Evolutionary conservation across 2,888 invertebrate genomes (phyloP), one percentile per base, ranked within the genome.

Genomic region (Pseudococcus jackbeardsleyi): DNA sequence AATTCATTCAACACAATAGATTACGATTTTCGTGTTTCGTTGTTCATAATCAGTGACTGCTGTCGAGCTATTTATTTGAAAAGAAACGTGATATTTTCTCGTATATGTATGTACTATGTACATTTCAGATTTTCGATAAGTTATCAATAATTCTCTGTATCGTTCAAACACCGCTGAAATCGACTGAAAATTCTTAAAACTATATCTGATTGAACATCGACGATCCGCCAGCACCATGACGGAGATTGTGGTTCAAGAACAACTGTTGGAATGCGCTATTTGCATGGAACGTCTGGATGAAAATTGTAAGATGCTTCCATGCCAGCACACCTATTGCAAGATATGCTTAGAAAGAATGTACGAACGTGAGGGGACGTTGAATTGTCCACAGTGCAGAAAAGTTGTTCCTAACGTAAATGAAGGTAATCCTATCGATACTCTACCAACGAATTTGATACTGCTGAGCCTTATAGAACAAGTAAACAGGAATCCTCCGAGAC

Each of bases 261-360:
- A 82, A 33, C n/a, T 82, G 39, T 88, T 88, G 19, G 88, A 88
- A 39, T 88, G 88, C 26, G 50, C 59, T 17, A 79, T 88, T 33
- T 88, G 88, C n/a, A 15, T 88, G 0, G 88, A 88, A 59, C 33
- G 9, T 7, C 42, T 88, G 50, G 42, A 88, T 19, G 88, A 88
- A 26, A 82, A 79, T 5, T 88, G 88, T 19, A 88, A 82, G 59
- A 88, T 88, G 88, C 79, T 88, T 6, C 88, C 88, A 11, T 88
- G 88, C 22, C 88, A 88, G 22, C 88, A 88, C 39, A 79, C 82
- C 7, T 88, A 79, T 19, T 79, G 79, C 59, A 72, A 19, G 17
- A 9, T 9, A 6, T 88, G 88, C 48, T 54, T 88, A 33, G 48
- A 79, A 39, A 50, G n/a, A n/a, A 79, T 59, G 3, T 54, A 19